Evolutionary conservation across 1,140 invertebrate genomes (phyloP).

Genomic region (Pseudomyrmex flavicornis): DNA sequence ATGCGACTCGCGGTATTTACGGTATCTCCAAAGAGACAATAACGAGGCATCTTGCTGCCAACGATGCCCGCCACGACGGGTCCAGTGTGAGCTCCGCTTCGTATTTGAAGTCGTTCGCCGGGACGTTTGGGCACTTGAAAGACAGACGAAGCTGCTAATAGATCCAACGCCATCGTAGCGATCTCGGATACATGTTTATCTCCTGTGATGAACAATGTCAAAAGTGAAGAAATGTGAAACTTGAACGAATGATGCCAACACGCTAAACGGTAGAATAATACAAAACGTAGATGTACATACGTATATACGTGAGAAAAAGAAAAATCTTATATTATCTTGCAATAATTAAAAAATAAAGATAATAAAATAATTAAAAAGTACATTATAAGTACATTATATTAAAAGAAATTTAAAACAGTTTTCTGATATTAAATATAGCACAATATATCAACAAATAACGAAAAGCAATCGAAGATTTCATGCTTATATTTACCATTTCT

Average conservation of each 20-base stretch:
- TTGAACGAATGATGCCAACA: neutral
- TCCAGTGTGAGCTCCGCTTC: conserved; percentile 96
- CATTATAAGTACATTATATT: neutral
- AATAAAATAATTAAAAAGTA: neutral
- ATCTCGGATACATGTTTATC: conserved; percentile 96
- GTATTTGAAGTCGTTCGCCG: conserved; percentile 92
- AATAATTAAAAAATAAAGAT: neutral
- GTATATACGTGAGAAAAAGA: neutral
- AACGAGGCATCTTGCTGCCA: conserved; percentile 95
- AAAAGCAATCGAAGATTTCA: conserved; percentile 37
- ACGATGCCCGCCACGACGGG: conserved; percentile 95
- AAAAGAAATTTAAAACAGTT: neutral
- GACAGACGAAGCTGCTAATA: conserved; percentile 92
- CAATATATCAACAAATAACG: conserved; percentile 40
- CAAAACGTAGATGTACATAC: neutral
- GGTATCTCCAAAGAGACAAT: conserved; percentile 95
- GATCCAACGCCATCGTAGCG: conserved; percentile 95
- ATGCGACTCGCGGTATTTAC: conserved; percentile 97
- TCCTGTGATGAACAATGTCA: conserved; percentile 84
- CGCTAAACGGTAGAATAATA: neutral
- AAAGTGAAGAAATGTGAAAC: neutral
- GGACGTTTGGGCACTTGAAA: conserved; percentile 96
- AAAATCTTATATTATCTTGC: neutral
- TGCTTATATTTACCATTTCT: conserved; percentile 75
- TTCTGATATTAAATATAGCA: conserved; percentile 27